Evolutionary conservation across 2,113 vertebrate genomes (phyloP).

Genomic region (Eulemur macaco): DNA sequence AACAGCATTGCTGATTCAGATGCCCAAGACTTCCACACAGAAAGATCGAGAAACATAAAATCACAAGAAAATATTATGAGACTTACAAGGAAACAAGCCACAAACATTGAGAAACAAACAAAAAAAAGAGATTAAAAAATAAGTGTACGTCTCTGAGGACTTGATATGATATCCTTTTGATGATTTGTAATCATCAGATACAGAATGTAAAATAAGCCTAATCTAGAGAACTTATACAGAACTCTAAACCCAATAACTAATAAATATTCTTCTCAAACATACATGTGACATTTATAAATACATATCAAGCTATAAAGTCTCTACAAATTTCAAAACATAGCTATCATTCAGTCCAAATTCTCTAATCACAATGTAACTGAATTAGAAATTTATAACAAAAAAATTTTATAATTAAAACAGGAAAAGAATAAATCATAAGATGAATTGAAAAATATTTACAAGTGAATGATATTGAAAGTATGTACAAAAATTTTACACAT

Average conservation of each 20-base stretch:
- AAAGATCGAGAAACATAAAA: slow-evolving; percentile 25
- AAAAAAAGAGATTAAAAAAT: background rate
- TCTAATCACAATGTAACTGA: background rate
- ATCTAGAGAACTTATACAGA: background rate
- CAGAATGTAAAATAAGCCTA: background rate
- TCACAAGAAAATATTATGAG: background rate
- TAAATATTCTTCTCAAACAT: background rate
- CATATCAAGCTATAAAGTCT: background rate
- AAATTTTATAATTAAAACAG: background rate
- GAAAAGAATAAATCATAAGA: background rate
- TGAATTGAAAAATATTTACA: slow-evolving; percentile 14
- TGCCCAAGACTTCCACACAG: background rate
- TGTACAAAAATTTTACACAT: background rate
- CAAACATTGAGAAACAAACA: background rate
- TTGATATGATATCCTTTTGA: background rate
- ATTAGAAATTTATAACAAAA: slow-evolving; percentile 25
- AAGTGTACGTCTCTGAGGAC: background rate
- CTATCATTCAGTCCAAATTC: background rate
- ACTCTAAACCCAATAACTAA: background rate
- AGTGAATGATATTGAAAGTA: background rate
- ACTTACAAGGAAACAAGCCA: background rate
- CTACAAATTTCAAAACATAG: background rate
- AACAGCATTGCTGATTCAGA: background rate
- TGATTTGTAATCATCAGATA: background rate
- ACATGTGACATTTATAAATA: background rate